These are phyloP conservation scores for Belgica antarctica DNA, from an alignment of 2,888 invertebrate genomes.

Conservation along the genomic window DNA sequence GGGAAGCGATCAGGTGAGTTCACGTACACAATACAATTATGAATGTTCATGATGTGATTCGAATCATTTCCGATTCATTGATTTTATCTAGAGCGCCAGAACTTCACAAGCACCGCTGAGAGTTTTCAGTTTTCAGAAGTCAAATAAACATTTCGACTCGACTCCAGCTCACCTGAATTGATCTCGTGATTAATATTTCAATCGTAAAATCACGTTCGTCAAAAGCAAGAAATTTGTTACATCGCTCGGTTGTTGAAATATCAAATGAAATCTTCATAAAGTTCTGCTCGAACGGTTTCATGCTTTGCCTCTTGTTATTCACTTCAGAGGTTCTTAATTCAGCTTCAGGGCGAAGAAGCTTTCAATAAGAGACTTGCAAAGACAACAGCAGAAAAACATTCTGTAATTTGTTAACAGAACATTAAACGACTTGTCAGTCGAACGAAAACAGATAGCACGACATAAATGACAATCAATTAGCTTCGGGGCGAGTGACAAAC, in stretches of 20 bases:
- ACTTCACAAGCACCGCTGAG: not conserved
- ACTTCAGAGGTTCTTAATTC: not conserved
- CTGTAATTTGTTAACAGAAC: not conserved
- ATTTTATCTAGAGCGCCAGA: not conserved
- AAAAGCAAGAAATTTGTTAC: not conserved
- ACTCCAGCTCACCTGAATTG: not conserved
- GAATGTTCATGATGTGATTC: not conserved
- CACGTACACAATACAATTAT: not conserved
- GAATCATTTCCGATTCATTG: conserved; percentile 6
- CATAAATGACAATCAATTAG: not conserved
- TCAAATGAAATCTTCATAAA: conserved; percentile 7
- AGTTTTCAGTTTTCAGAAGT: not conserved
- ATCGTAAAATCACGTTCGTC: not conserved
- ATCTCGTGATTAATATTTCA: not conserved
- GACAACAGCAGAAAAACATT: too few species aligned
- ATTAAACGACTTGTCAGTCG: not conserved
- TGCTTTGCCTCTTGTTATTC: not conserved
- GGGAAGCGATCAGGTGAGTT: not conserved
- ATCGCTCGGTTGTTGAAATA: not conserved
- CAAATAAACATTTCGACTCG: not conserved
- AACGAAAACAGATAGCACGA: not conserved
- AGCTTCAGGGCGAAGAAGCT: not conserved
- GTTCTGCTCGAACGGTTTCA: not conserved
- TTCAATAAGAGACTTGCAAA: not conserved
- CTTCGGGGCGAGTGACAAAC: not conserved